phyloP scores from a whole-genome alignment of 2,797 vertebrate genomes.

The Oreochromis grahami region DNA sequence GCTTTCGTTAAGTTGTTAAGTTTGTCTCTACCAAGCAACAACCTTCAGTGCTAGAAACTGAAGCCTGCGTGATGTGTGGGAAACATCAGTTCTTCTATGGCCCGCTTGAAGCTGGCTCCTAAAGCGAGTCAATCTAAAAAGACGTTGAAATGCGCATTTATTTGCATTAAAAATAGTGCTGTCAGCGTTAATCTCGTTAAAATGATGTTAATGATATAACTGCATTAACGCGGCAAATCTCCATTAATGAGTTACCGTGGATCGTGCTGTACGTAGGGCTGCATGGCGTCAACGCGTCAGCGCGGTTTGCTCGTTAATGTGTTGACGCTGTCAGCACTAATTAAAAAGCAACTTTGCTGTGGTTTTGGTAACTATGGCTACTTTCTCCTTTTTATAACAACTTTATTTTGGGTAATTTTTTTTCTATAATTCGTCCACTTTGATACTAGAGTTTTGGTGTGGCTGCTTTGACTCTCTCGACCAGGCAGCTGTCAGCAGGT shows the following conservation, averaged over 20 bases:
- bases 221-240: no score
- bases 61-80: background rate
- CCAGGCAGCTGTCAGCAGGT: background rate
- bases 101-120: background rate
- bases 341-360: no score
- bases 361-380: background rate
- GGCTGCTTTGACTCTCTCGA: background rate
- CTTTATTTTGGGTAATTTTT: background rate
- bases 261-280: no score
- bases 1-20: rapidly evolving
- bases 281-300: no score
- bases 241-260: no score
- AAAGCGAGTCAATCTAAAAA: background rate
- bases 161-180: no score
- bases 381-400: background rate
- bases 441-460: background rate
- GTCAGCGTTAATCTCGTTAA: no score
- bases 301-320: no score
- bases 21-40: background rate
- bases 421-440: background rate
- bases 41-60: background rate
- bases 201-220: no score
- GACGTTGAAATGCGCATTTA: no score
- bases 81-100: no score
- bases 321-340: no score